Evolutionary conservation across 2,888 invertebrate species (phyloP), one percentile per base, ranked within the genome.

Genomic region (Malthinus flaveolus): DNA sequence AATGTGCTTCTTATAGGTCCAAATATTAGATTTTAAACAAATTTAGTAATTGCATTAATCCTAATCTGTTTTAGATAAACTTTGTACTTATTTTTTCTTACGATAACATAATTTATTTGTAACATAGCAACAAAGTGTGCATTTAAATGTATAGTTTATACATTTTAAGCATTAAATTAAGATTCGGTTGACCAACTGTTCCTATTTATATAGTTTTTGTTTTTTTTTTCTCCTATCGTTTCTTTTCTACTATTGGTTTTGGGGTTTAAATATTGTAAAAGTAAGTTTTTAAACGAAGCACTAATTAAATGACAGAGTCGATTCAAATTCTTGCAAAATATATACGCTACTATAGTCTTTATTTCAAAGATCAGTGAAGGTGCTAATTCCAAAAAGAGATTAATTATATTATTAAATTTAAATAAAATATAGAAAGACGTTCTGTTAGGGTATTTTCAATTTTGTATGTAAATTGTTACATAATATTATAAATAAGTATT

Each of bases 381-480:
- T 42, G 39, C 39, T 42, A 42, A 42, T 42, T 39, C 23, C 23
- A 42, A 23, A 42, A 39, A 42, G 39, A 42, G 39, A 42, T 42
- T 42, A 42, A 23, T 15, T 42, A 13, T 23, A n/a, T 42, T 42
- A 42, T 9, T 42, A 42, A 13, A 42, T 42, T 15, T 42, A n/a
- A 42, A 42, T 42, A 9, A 15, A 42, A 23, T 23, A 23, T 23
- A 5, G 23, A 23, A 42, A 42, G 39, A 23, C 13, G 23, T 42
- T 42, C 39, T 13, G 39, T 42, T 15, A 23, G 39, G 39, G 13
- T 15, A 13, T 42, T 42, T 42, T 23, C 13, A 42, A 15, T 42
- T 42, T 42, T 42, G 39, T 42, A 42, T 42, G 39, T 42, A 42
- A 42, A 42, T 42, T 42, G 39, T 42, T 42, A 42, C 39, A 42